Evolutionary conservation across 2,888 invertebrate species (phyloP), one percentile per base, ranked within the genome.

Genomic region (Troglohyphantes excavatus): DNA sequence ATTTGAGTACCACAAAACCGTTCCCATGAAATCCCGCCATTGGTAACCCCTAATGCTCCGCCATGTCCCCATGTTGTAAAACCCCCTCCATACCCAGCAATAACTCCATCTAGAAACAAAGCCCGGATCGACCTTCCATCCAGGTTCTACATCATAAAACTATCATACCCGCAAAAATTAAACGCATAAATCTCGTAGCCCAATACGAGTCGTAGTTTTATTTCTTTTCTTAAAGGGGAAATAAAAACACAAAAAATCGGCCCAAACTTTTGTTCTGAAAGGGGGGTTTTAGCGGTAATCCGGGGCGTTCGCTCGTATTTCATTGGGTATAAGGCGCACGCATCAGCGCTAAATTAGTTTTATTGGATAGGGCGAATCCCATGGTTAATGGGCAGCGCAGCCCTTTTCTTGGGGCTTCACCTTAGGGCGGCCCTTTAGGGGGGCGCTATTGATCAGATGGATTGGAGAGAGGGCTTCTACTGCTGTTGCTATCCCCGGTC

Each of bases 141-240:
- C 26, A 27, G 70, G 53, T 67, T 85, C 86, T 78, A 78, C 75
- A 61, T 82, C 88, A 89, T 89, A 89, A 89, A 89, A 89, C 88
- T 89, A 89, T 89, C 82, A 89, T 89, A 89, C 81, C 88, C 75
- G 70, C 88, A 89, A 89, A 89, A 89, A 89, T 89, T 89, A 89
- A 89, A 89, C 88, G 88, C 88, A 89, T 89, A 89, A 89, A 89
- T 89, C 88, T 76, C 67, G 39, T 39, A 75, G 11, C 67, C 63
- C 73, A 63, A 73, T 83, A 73, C 83, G 19, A 73, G 63, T 33
- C 68, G 70, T 46, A 43, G 72, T 87, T 87, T 87, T 78, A 70
- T 73, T 87, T 61, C 68, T 43, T 29, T 39, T 21, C 65, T n/a
- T 21, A 19, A 6, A 43, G 65, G 46, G 6, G 5, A 23, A 79